Evolutionary conservation across 2,888 invertebrate genomes (phyloP).

Genomic region (Tetramorium bicarinatum): DNA sequence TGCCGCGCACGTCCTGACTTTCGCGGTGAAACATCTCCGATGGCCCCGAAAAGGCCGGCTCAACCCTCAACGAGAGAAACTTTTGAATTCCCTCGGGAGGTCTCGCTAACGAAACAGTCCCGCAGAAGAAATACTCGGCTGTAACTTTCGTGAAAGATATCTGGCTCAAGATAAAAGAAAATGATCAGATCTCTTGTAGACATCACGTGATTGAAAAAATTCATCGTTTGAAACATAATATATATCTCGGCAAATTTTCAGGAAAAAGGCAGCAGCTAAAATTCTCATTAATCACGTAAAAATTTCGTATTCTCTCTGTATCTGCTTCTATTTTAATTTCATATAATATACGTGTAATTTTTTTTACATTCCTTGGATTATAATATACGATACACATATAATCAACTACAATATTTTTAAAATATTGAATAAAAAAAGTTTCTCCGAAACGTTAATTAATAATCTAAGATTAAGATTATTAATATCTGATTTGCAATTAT

Average conservation of each 20-base stretch:
- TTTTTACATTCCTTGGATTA: background rate
- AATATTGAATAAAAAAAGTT: background rate
- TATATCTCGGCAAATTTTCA: conserved; percentile 1
- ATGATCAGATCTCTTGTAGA: background rate
- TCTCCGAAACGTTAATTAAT: background rate
- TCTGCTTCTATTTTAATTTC: background rate
- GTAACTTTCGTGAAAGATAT: conserved; percentile 14
- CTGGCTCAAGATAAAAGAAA: conserved; percentile 9
- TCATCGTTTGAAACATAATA: background rate
- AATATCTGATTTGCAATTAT: background rate
- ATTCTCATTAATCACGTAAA: conserved; percentile 32
- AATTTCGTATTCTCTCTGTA: conserved; percentile 20
- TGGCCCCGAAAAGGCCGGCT: background rate
- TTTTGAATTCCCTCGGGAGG: conserved; percentile 46
- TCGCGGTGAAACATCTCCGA: conserved; percentile 25
- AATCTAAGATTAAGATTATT: background rate
- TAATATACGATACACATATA: background rate
- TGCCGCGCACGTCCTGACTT: conserved; percentile 37
- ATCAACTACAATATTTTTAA: background rate
- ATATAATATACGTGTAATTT: background rate
- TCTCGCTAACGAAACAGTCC: conserved; percentile 48
- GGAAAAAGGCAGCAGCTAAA: background rate
- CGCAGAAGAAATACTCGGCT: background rate
- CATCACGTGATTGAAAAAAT: background rate
- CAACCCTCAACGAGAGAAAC: conserved; percentile 38